Base-by-base conservation (phyloP, 2,888 invertebrate species). In the Pediacus dermestoides region DNA sequence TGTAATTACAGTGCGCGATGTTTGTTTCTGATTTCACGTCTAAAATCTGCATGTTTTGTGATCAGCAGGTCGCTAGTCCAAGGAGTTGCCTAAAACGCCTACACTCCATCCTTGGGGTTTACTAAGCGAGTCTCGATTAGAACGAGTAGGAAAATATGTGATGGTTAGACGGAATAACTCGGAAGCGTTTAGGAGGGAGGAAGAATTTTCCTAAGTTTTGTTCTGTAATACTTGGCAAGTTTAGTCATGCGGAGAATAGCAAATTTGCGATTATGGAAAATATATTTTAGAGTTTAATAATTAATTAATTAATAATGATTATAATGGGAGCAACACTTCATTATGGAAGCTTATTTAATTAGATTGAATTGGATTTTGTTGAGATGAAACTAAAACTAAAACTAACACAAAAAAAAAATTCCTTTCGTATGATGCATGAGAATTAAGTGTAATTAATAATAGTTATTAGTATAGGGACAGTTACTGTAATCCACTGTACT, bases 1-100 rank as follows among this genome's bases (percentile, higher is more conserved):
- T 64, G 66, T 67, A 67, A 67, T 67, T 67, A 66, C 63, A 65
- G 61, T 59, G 63, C n/a, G n/a, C 63, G 63, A 66, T 65, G 66
- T 66, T 67, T 67, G 65, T 65, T 66, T 64, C 64, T 66, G 67
- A 67, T 66, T 28, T 62, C 63, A 58, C 61, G 65, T 60, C 62
- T 59, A 58, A 64, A 64, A 64, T 63, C 58, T 61, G 59, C 63
- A 66, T 62, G 66, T 64, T 66, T 63, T 63, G 58, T 56, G 55
- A 42, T 43, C 48, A 52, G 54, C 50, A n/a, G n/a, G n/a, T n/a
- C n/a, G n/a, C n/a, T n/a, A n/a, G n/a, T n/a, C n/a, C n/a, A n/a
- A n/a, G n/a, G n/a, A n/a, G n/a, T n/a, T n/a, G n/a, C n/a, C n/a
- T n/a, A n/a, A n/a, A n/a, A n/a, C n/a, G n/a, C n/a, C n/a, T n/a